These are phyloP conservation scores for Scytalopus superciliaris DNA, from an alignment of 2,113 vertebrate species.

Conservation along the genomic window DNA sequence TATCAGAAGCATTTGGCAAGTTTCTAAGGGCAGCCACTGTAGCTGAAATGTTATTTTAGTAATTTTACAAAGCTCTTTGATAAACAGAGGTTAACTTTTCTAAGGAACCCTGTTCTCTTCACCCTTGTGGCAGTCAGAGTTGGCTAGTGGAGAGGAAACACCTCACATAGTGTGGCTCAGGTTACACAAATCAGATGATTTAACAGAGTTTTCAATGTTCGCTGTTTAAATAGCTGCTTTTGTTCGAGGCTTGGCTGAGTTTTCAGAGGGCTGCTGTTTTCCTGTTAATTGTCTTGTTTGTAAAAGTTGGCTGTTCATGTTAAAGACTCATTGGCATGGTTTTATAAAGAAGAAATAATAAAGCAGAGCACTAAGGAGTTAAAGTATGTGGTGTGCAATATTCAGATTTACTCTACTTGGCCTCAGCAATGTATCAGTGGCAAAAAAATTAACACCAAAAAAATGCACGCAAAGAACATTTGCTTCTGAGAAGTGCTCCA, in stretches of 20 bases:
- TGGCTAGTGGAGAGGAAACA: conserved; percentile 24
- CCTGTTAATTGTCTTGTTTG: not conserved
- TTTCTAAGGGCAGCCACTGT: not conserved
- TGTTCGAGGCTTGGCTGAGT: not conserved
- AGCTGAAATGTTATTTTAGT: conserved; percentile 52
- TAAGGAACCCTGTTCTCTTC: conserved; percentile 50
- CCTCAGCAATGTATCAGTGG: not conserved
- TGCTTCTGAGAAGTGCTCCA: not conserved
- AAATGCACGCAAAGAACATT: not conserved
- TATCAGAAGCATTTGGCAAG: conserved; percentile 40
- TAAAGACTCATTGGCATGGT: accelerated
- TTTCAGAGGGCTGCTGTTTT: not conserved
- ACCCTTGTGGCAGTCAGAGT: not conserved
- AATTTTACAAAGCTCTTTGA: conserved; percentile 53
- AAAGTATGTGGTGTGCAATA: not conserved
- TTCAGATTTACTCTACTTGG: conserved; percentile 4
- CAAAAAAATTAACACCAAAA: conserved; percentile 28
- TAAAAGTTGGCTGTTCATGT: not conserved
- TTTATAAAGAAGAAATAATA: not conserved
- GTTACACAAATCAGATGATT: conserved; percentile 51
- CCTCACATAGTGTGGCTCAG: conserved; percentile 9
- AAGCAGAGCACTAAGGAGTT: conserved; percentile 15
- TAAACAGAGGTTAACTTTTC: conserved; percentile 47
- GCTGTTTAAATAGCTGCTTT: conserved; percentile 47
- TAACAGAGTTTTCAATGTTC: conserved; percentile 40